phyloP scores from a whole-genome alignment of 2,797 vertebrate species.

The Gymnocypris eckloni region DNA sequence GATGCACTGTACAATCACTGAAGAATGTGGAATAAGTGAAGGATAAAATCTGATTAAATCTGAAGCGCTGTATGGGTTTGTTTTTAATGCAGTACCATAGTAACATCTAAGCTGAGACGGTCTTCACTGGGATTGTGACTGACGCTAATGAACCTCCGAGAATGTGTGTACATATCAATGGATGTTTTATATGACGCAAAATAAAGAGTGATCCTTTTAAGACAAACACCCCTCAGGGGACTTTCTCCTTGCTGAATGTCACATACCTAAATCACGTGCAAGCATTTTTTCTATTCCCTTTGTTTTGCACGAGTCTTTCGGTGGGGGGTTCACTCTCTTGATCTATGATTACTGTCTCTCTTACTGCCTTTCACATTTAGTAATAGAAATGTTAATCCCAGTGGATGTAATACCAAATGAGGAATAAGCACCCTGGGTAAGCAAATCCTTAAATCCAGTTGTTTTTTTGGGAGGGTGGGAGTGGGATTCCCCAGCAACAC shows the following conservation, averaged over 20 bases:
- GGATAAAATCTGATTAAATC: constrained; percentile 31
- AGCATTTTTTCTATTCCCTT: constrained; percentile 8
- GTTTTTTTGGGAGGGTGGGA: constrained; percentile 65
- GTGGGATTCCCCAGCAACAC: constrained; percentile 54
- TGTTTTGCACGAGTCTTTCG: not conserved
- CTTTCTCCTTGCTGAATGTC: not conserved
- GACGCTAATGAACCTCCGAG: constrained; percentile 22
- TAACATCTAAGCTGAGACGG: constrained; percentile 27
- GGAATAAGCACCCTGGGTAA: constrained; percentile 61
- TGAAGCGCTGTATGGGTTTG: constrained; percentile 6
- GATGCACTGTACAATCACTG: constrained; percentile 20
- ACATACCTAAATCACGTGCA: constrained; percentile 23
- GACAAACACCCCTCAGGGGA: constrained; percentile 17
- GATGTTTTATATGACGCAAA: constrained; percentile 35
- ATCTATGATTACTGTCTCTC: constrained; percentile 44
- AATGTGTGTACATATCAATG: constrained; percentile 44
- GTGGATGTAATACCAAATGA: constrained; percentile 69
- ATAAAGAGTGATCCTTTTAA: constrained; percentile 46
- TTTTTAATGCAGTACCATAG: constrained; percentile 11
- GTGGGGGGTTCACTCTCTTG: constrained; percentile 3
- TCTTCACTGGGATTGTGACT: constrained; percentile 29
- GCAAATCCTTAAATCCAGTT: constrained; percentile 78
- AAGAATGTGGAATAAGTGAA: constrained; percentile 23
- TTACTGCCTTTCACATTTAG: constrained; percentile 33
- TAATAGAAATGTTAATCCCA: constrained; percentile 72